These are phyloP conservation scores for Ochropleura plecta DNA, from an alignment of 2,888 invertebrate species.

Conservation along the genomic window DNA sequence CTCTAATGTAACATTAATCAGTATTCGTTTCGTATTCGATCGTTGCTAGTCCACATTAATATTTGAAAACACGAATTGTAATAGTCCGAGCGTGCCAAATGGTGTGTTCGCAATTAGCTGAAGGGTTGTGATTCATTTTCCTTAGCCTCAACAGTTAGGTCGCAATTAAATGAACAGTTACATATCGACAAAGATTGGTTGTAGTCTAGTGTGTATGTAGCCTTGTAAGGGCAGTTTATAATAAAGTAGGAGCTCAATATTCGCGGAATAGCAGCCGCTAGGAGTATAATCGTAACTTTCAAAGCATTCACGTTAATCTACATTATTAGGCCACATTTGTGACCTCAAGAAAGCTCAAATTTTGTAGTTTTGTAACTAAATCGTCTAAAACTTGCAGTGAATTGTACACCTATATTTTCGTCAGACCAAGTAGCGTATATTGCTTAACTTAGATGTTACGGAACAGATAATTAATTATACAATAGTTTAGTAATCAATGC, in stretches of 20 bases:
- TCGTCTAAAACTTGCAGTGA: conserved; percentile 53
- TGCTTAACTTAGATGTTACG: conserved; percentile 67
- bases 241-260: conserved; percentile 51
- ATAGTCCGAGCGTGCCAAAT: conserved; percentile 72
- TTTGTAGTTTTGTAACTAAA: conserved; percentile 79
- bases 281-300: conserved; percentile 56
- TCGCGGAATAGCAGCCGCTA: conserved; percentile 52
- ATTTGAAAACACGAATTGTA: conserved; percentile 60
- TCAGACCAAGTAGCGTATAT: conserved; percentile 79
- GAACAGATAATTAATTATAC: conserved; percentile 49
- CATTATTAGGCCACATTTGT: conserved; percentile 60
- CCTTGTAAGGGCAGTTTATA: conserved; percentile 52
- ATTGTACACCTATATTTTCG: conserved; percentile 53
- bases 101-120: conserved; percentile 61
- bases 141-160: conserved; percentile 64
- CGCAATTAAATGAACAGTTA: conserved; percentile 73
- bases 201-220: conserved; percentile 73
- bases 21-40: conserved; percentile 68
- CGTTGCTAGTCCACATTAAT: conserved; percentile 66
- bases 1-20: conserved; percentile 50
- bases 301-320: conserved; percentile 56
- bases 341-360: conserved; percentile 79
- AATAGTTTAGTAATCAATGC: conserved; percentile 50
- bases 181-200: conserved; percentile 81
- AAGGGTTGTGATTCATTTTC: conserved; percentile 83